Evolutionary conservation across 2,888 invertebrate genomes (phyloP).

Genomic region (Metallyticus violacea): DNA sequence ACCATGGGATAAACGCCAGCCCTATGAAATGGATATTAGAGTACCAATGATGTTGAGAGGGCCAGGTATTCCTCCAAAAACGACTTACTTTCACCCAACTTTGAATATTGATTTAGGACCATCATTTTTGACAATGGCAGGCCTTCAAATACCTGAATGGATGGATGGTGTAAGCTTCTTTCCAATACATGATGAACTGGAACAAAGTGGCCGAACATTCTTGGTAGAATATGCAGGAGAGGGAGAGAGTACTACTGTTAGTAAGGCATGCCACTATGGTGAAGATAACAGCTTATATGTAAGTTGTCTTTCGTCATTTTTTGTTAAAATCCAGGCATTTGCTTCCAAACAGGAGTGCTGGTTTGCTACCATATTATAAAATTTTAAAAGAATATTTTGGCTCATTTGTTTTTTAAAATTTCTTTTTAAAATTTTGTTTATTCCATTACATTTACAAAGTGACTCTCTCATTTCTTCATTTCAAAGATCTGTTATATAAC

Average conservation of each 20-base stretch:
- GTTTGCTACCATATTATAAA: no score
- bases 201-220: conserved; percentile 54
- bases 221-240: conserved; percentile 84
- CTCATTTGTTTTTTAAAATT: no score
- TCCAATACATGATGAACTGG: conserved; percentile 34
- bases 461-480: no score
- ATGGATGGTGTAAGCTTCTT: conserved; percentile 65
- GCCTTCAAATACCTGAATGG: conserved; percentile 48
- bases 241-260: conserved; percentile 55
- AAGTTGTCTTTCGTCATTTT: conserved; percentile 46
- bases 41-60: conserved; percentile 80
- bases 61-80: conserved; percentile 58
- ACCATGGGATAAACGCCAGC: conserved; percentile 85
- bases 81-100: conserved; percentile 55
- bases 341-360: no score
- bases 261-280: conserved; percentile 63
- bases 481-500: no score
- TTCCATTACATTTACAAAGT: no score
- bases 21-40: conserved; percentile 85
- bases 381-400: no score
- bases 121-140: conserved; percentile 74
- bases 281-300: conserved; percentile 60
- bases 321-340: no score
- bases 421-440: no score
- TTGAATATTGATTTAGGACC: conserved; percentile 81